Conservation (phyloP, 2,113 vertebrate genomes). For the Empidonax traillii region DNA sequence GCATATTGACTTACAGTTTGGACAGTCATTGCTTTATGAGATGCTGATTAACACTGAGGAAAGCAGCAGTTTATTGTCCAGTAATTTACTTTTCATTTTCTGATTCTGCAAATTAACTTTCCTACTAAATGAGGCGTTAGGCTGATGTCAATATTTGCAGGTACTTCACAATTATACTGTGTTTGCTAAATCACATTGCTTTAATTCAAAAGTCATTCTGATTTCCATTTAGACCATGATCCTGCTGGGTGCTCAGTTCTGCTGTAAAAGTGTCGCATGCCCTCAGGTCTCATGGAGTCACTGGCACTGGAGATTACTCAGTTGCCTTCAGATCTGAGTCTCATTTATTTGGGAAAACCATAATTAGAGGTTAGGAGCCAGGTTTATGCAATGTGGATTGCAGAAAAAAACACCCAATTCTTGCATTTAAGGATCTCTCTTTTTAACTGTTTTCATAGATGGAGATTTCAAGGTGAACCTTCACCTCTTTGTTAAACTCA, state of each 20-base stretch:
- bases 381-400: background rate
- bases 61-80: slow-evolving; percentile 9
- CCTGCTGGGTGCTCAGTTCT: background rate
- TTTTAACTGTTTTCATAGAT: background rate
- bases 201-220: slow-evolving; percentile 37
- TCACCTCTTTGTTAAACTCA: background rate
- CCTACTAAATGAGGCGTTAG: slow-evolving; percentile 26
- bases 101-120: slow-evolving; percentile 44
- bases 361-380: slow-evolving; percentile 20
- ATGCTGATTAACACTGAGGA: background rate
- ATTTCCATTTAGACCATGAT: slow-evolving; percentile 38
- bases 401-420: background rate
- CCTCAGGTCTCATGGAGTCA: background rate
- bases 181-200: slow-evolving; percentile 46
- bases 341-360: background rate
- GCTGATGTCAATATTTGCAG: slow-evolving; percentile 62
- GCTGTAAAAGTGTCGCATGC: background rate
- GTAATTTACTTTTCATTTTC: slow-evolving; percentile 51
- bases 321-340: background rate
- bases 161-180: slow-evolving; percentile 35
- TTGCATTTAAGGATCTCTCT: background rate
- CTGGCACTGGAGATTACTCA: background rate
- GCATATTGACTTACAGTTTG: background rate
- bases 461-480: background rate
- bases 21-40: background rate